Evolutionary conservation across 2,888 invertebrate species (phyloP).

Genomic region (Epistrophe eligans): DNA sequence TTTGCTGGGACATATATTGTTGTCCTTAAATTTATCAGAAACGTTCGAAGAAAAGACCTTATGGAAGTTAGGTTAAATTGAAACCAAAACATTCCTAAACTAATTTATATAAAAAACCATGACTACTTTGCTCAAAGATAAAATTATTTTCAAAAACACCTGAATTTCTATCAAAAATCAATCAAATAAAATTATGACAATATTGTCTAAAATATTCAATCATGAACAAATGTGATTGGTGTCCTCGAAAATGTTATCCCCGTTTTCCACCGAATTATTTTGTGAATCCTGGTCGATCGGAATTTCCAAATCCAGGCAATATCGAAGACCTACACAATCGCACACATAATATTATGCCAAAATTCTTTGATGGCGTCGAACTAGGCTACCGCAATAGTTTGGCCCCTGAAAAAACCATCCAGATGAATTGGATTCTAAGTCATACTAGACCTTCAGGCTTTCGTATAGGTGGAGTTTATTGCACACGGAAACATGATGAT

Average conservation of each 20-base stretch:
- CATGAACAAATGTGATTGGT: slow-evolving; percentile 77
- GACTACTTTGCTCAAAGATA: not conserved
- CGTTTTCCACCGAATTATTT: slow-evolving; percentile 81
- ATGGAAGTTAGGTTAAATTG: too few species aligned
- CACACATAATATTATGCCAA: slow-evolving; percentile 82
- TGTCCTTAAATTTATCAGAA: not conserved
- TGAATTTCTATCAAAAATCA: not conserved
- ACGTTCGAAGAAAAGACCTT: not conserved
- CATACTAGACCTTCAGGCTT: slow-evolving; percentile 82
- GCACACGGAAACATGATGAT: slow-evolving; percentile 78
- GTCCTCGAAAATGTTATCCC: slow-evolving; percentile 76
- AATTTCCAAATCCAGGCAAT: slow-evolving; percentile 82
- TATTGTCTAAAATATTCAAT: not conserved
- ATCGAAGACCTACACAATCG: slow-evolving; percentile 81
- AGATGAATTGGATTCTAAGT: slow-evolving; percentile 81
- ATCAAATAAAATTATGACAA: not conserved
- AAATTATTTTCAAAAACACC: not conserved
- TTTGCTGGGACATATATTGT: not conserved
- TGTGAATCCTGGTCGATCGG: slow-evolving; percentile 78
- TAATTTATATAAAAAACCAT: not conserved
- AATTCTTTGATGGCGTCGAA: slow-evolving; percentile 82
- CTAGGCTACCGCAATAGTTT: slow-evolving; percentile 80
- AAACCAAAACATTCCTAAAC: not conserved
- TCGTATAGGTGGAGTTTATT: slow-evolving; percentile 82
- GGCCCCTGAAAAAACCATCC: slow-evolving; percentile 80